Base-by-base conservation (phyloP, 2,797 vertebrate species). In the Antrozous pallidus region DNA sequence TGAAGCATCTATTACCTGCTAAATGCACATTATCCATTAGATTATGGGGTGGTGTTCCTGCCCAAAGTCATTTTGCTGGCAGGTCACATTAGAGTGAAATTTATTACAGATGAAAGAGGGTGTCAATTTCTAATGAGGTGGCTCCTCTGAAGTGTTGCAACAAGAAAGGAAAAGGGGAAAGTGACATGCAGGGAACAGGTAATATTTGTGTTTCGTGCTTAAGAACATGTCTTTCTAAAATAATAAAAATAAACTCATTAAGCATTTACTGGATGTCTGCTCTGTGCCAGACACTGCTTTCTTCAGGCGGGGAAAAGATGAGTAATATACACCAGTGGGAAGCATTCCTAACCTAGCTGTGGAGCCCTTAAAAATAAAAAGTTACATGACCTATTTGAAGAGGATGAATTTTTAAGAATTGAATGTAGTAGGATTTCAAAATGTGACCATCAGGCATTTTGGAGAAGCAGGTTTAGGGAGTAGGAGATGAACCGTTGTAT, bases 71-170 rank as follows among this genome's bases (percentile, higher is more conserved):
- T 96, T 93, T 95, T 92, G 83, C 80, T 97, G 88, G 95, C 91
- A 88, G 88, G 92, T 94, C 88, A 96, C 89, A 91, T 96, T 93
- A 89, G 54, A 95, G 84, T 93, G 74, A 95, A 92, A 96, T 90
- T 79, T 73, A 65, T 95, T 85, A 89, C 33, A 56, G 82, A 77
- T 88, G 73, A 94, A 94, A 96, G 78, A 89, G 45, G 14, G 75
- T 95, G 88, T 96, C 89, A 26, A 14, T 96, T 95, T 94, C 73
- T 49, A 69, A 18, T 54, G 51, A n/a, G 31, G 49, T 63, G 36
- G 71, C n/a, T 65, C 16, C 65, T 95, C 78, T 87, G 80, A 94
- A 87, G 67, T 47, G 49, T 85, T 90, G 81, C 20, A 73, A 58
- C 3, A 58, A 71, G 71, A 33, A 81, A 73, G 47, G 83, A 45